Base-by-base conservation (phyloP, 2,888 invertebrate genomes). In the Microchrysa polita region DNA sequence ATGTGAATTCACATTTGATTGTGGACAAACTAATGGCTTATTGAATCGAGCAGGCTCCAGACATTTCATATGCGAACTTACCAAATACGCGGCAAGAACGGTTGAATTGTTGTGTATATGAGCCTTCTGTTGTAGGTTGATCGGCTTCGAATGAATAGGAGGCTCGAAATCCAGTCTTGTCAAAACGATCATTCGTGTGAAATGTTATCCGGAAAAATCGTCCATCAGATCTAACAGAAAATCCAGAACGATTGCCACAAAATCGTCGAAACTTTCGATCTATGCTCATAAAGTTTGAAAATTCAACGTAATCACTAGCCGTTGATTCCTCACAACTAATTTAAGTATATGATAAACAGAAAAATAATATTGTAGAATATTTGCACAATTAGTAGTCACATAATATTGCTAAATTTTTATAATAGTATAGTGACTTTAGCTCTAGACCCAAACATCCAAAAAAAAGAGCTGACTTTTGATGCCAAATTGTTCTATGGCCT, bases 191-290 rank as follows among this genome's bases (percentile, higher is more conserved):
- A 84, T 98, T 98, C 4, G 97, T 96, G 81, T 93, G 89, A 86
- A 98, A 97, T 5, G 96, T 95, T 67, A 98, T 94, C 79, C 96
- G 90, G 86, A 98, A 98, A 87, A 96, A 98, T 81, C 93, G 92
- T 74, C 93, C 90, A 81, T 97, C 96, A 5, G 97, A 97, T 79
- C 92, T 91, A 53, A 95, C 89, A 81, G 92, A 90, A 82, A 94
- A 93, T 80, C 92, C 92, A 5, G 80, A 78, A 40, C 80, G 78
- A 75, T 82, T 84, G 7, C 97, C 97, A 83, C 98, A 98, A 83
- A 94, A 92, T 80, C 95, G 89, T 63, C 92, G 90, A 84, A 93
- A 95, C 84, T 96, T 95, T 81, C 94, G 89, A 86, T 98, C 98
- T 78, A 92, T 90, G 76, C 93, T 91, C 88, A 94, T 90, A 83